Evolutionary conservation across 2,113 vertebrate genomes (phyloP), one percentile per base, ranked within the genome.

Genomic region (Ariopsis seemanni): DNA sequence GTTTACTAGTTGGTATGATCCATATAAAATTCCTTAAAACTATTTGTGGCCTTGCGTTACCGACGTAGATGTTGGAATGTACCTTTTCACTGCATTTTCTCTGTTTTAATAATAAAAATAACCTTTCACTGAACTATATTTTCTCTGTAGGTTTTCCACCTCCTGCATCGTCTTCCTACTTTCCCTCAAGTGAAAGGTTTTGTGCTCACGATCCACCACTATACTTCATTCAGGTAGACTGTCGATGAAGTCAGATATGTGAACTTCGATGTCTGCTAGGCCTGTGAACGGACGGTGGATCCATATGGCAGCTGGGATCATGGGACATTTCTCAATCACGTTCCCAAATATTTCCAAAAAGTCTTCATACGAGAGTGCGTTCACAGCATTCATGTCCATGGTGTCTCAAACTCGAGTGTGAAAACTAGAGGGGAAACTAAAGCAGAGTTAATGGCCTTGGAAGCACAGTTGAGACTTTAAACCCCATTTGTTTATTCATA

Each of bases 271-370:
- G 34, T 93, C 94, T 6, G 79, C 53, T 0, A 94, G 0, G 48
- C 78, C 91, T 0, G 63, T 80, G 88, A 96, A 97, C 0, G 97
- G 96, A 7, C 93, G 92, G 20, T 88, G 81, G 20, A 95, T 94
- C 96, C 96, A 97, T 57, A 97, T 92, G 0, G 96, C 94, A 0
- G 95, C 97, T 0, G 95, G 87, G 8, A 96, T 89, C 0, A 97
- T 78, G 1, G 96, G 96, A 83, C 95, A 96, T 88, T 92, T 95
- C 89, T 97, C 96, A 55, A 96, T 91, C 86, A 96, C 93, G 0
- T 97, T 97, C 3, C 96, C 96, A 25, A 97, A 96, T 91, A 95
- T 77, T 25, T 93, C 86, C 84, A 96, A 88, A 89, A 97, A 97
- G 22, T 97, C 95, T 62, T 96, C 94, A 0, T 94, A 97, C 67